Evolutionary conservation across 2,888 invertebrate species (phyloP), one percentile per base, ranked within the genome.

Genomic region (Tetropium fuscum): DNA sequence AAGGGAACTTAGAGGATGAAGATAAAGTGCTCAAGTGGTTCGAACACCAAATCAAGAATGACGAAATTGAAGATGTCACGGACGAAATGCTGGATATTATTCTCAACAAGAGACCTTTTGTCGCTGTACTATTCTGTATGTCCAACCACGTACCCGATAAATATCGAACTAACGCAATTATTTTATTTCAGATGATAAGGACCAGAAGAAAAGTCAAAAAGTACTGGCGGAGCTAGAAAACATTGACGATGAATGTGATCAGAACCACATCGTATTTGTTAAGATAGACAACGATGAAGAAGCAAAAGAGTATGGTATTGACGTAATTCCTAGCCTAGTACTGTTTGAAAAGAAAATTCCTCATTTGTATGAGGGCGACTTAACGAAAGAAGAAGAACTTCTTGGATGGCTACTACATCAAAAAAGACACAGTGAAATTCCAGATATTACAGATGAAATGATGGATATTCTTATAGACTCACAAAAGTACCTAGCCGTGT

Each of bases 41-140:
- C 18, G 90, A 89, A 71, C 89, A 92, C 73, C 95, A 95, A 79
- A 87, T 89, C 36, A 93, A 92, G 72, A 90, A 88, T 71, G 95
- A 96, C 80, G 94, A 95, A 84, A 96, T 96, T 71, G 95, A 96
- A 83, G 95, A 96, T 76, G 91, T 96, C 55, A 96, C 95, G 11
- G 94, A 95, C 80, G 95, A 96, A 85, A 95, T 96, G 94, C 84
- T 96, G 65, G 95, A 95, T 78, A 86, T 94, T 77, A 90, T 96
- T 69, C 91, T 96, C 71, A 90, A 90, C 61, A 93, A 93, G 84
- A 92, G 93, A 89, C 90, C 90, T 4, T 90, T 92, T 79, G 93
- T 96, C 68, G 95, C 95, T 44, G 95, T 94, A 51, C 84, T 96
- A 72, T 96, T 95, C 84, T 95, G 95, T 95, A 87, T 91, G 92